Base-by-base conservation (phyloP, 2,888 invertebrate species). In the Eubasilissa splendida region DNA sequence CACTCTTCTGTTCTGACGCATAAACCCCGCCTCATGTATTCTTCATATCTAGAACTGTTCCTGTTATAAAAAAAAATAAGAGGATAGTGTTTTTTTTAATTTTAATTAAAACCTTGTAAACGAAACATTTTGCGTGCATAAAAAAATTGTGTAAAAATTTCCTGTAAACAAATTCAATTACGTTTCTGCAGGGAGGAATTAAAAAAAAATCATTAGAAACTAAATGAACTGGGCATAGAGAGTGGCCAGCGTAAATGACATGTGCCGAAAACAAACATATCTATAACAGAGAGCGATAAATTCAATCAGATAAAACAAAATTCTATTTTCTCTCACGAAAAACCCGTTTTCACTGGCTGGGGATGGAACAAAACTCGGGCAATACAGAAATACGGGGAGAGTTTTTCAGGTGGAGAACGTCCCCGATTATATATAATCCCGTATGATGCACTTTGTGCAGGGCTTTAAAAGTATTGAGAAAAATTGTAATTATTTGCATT, bases 291-390 rank as follows among this genome's bases (percentile, higher is more conserved):
- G 42, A 53, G 52, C 60, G 75, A 75, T 75, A 75, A 63, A 75
- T 75, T 75, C 52, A 75, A 60, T 75, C 75, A 60, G 75, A 75
- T 75, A 75, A 71, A 63, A 73, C 70, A 22, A 52, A 75, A 75
- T 14, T 60, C 75, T 60, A 75, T 75, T 75, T 75, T 75, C 75
- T 75, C 75, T n/a, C 22, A 53, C 75, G 75, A 59, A 75, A 60
- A 60, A 42, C 53, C 75, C 75, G 60, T 75, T 75, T 63, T 63
- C 52, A 75, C 31, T 5, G 56, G 59, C 53, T n/a, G 56, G 73
- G 53, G 12, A 71, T 22, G 54, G 53, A 9, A n/a, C 8, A 53
- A n/a, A 70, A 70, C 31, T n/a, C 70, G 53, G 52, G 70, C 14
- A n/a, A 14, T 11, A 53, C 14, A 22, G 53, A 60, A 75, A 60